Evolutionary conservation across 2,797 vertebrate genomes (phyloP).

Genomic region (Phoebastria nigripes): DNA sequence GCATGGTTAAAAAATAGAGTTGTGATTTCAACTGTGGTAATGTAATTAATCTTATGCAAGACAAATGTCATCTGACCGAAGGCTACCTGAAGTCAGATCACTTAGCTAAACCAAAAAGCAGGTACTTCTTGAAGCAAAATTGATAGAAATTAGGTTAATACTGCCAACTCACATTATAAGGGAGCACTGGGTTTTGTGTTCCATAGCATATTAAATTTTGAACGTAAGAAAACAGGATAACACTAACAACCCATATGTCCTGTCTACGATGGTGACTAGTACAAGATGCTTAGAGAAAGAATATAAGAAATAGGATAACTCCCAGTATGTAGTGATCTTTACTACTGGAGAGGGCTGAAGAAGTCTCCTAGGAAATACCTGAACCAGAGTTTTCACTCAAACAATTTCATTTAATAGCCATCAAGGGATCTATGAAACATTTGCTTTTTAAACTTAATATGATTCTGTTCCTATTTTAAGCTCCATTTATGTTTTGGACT

Average conservation of each 20-base stretch:
- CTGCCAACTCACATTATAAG: neutral
- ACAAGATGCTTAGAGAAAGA: neutral
- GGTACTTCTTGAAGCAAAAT: neutral
- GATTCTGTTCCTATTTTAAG: neutral
- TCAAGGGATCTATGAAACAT: neutral
- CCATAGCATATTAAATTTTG: neutral
- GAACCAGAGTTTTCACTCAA: neutral
- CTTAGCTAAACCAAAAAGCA: neutral
- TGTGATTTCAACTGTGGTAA: neutral
- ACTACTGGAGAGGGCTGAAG: neutral
- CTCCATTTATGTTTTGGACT: neutral
- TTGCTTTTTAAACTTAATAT: neutral
- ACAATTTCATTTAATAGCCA: neutral
- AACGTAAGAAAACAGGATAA: neutral
- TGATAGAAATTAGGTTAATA: neutral
- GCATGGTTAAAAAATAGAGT: neutral
- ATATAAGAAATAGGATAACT: neutral
- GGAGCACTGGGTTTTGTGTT: neutral
- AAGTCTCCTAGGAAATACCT: neutral
- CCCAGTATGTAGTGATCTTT: neutral
- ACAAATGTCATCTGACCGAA: neutral
- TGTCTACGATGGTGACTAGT: neutral
- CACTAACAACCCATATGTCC: neutral
- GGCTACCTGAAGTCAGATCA: neutral
- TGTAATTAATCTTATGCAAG: neutral